Base-by-base conservation (phyloP, 2,888 invertebrate genomes). In the Apodemia zela region DNA sequence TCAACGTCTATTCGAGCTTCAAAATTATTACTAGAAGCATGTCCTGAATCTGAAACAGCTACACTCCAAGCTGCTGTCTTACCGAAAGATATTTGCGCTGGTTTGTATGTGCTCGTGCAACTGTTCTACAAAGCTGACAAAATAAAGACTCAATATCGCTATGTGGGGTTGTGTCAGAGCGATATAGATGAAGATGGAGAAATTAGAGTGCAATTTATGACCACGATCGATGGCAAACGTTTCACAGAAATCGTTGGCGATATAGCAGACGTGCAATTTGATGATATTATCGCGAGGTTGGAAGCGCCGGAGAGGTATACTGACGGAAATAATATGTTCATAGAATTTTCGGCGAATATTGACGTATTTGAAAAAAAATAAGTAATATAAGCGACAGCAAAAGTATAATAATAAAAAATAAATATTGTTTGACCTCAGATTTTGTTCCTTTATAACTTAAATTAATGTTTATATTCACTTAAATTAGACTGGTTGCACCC, bases 181-280 rank as follows among this genome's bases (percentile, higher is more conserved):
- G 47, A 47, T 47, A 6, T 47, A n/a, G 47, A 47, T 47, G 47
- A 47, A 47, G 47, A 47, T 17, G 47, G 21, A 21, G 21, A 21
- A 21, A 2, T 21, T 21, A 21, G 47, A 47, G 47, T 47, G 15
- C 47, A 47, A 17, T 47, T 47, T 17, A n/a, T 47, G 47, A 47
- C 47, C 4, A 47, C n/a, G 17, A 47, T 47, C 0, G 47, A 47
- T 17, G 47, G 47, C 17, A 47, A 47, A 47, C 47, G 47, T 47
- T 47, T 17, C 47, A 66, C 66, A 54, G 60, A 68, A 70, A 68
- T 68, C 29, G 51, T 66, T 60, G 69, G 69, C 64, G 70, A 70
- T 66, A 69, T 70, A 70, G 68, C 68, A 72, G 69, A 69, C 63
- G 68, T 70, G 63, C 69, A 65, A 70, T 70, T 68, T 68, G 71